phyloP scores from a whole-genome alignment of 64 coral and sea anemone genomes.

The Anthopleura sola region DNA sequence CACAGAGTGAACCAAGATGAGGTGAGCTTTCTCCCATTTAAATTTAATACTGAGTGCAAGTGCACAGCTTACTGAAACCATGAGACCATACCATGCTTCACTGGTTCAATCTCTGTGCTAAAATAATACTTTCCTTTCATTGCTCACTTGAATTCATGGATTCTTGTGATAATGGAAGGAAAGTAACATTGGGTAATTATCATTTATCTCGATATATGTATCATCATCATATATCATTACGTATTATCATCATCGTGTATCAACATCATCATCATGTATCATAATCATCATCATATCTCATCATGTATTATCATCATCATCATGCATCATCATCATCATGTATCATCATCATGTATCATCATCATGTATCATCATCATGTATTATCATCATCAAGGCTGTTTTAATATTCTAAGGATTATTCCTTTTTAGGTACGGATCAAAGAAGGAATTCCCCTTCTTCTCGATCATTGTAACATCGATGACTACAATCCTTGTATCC shows the following conservation, averaged over 20 bases:
- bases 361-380: background rate
- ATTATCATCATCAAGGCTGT: background rate
- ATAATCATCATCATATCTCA: background rate
- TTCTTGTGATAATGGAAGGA: background rate
- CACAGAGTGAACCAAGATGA: conserved; percentile 74
- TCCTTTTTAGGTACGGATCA: conserved; percentile 58
- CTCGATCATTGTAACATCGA: conserved; percentile 96
- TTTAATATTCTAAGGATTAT: background rate
- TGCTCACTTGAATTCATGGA: background rate
- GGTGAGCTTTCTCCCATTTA: conserved; percentile 5
- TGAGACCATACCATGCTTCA: background rate
- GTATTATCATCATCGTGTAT: background rate
- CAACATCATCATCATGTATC: background rate
- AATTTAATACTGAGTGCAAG: too few relatives aligned
- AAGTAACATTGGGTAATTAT: background rate
- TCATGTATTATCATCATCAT: background rate
- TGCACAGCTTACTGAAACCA: conserved; percentile 12
- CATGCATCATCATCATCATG: background rate
- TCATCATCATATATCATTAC: too few relatives aligned
- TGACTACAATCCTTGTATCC: conserved; percentile 98
- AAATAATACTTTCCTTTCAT: background rate
- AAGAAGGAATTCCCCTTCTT: conserved; percentile 67
- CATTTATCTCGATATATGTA: too few relatives aligned
- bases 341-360: background rate
- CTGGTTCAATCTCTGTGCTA: conserved; percentile 23